A percentile compares a stretch with the other conserved stretches of the same genome.
These are phyloP conservation scores for Pammene fasciana DNA, from an alignment of 2,888 invertebrate species.

Conservation along the genomic window DNA sequence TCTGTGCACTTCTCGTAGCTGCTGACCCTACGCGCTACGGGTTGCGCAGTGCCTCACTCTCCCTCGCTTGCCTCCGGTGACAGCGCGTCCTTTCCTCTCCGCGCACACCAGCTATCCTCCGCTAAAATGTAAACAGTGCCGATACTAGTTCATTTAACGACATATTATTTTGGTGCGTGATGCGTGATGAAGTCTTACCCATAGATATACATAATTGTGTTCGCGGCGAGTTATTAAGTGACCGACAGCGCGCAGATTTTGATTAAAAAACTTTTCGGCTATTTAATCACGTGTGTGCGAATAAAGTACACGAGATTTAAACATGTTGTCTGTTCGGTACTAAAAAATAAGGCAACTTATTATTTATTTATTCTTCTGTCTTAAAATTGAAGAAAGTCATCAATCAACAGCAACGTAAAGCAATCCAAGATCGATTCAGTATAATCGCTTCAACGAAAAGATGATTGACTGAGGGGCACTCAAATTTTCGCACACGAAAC, in stretches of 20 bases:
- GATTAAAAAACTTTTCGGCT: conserved; percentile 20
- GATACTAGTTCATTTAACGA: not conserved
- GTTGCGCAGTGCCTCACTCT: conserved; percentile 73
- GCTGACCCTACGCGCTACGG: conserved; percentile 66
- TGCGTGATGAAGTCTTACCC: conserved; percentile 42
- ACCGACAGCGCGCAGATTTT: conserved; percentile 5
- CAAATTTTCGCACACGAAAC: conserved; percentile 12
- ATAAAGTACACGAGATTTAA: conserved; percentile 17
- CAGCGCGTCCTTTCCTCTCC: conserved; percentile 49
- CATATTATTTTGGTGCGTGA: not conserved
- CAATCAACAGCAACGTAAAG: not conserved
- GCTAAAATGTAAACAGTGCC: conserved; percentile 54
- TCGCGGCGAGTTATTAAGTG: conserved; percentile 2
- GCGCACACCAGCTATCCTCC: conserved; percentile 45
- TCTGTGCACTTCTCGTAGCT: conserved; percentile 25
- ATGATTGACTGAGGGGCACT: conserved; percentile 9
- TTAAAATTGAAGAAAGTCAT: not conserved
- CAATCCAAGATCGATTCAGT: conserved; percentile 15
- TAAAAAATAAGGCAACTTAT: conserved; percentile 3
- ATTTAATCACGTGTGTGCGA: conserved; percentile 26
- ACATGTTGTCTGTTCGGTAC: not conserved
- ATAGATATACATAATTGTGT: conserved; percentile 2
- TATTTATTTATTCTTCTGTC: not conserved
- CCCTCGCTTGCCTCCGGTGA: conserved; percentile 61
- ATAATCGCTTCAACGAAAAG: not conserved